Evolutionary conservation across 2,113 vertebrate species (phyloP), one percentile per base, ranked within the genome.

Genomic region (Oophaga pumilio): DNA sequence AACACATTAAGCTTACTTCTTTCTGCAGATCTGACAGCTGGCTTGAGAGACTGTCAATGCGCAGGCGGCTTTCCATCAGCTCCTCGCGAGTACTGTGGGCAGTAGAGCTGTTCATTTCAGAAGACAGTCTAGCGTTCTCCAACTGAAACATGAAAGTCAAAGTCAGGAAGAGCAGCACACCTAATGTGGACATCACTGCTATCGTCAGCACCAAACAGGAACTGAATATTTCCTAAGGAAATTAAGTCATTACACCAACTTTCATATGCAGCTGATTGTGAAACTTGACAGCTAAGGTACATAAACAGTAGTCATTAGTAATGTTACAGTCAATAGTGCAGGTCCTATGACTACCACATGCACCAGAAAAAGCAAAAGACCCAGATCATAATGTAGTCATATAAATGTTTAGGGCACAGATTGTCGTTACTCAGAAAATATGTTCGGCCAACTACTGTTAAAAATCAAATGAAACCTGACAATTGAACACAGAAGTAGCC

Each of bases 21-120:
- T 96, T 97, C 90, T 97, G 97, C 59, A 99, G 92, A 73, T 78
- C 93, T 50, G 91, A 52, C 11, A 99, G 91, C 89, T 97, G 96
- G 0, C 94, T 93, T 0, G 92, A 93, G n/a, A 99, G 94, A 89
- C 88, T 95, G 76, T 97, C 96, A 0, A 97, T 95, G 69, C 95
- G 93, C 80, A 97, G 56, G 0, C 76, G 85, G 4, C 96, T 95
- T 90, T 98, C 97, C 26, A 90, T 93, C 49, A 99, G 94, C 74
- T 98, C 96, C 92, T 98, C 96, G n/a, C 95, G 92, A 73, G 96
- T 91, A 43, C 93, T 91, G 87, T 88, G 95, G 59, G 93, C 94
- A 6, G 96, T 92, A 1, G 93, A 95, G 81, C 88, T 95, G 62
- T 93, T 97, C 95, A 96, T 97, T 92, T 98, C 96, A 0, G 94